Evolutionary conservation across 2,888 invertebrate species (phyloP).

Genomic region (Siphlonurus alternatus): DNA sequence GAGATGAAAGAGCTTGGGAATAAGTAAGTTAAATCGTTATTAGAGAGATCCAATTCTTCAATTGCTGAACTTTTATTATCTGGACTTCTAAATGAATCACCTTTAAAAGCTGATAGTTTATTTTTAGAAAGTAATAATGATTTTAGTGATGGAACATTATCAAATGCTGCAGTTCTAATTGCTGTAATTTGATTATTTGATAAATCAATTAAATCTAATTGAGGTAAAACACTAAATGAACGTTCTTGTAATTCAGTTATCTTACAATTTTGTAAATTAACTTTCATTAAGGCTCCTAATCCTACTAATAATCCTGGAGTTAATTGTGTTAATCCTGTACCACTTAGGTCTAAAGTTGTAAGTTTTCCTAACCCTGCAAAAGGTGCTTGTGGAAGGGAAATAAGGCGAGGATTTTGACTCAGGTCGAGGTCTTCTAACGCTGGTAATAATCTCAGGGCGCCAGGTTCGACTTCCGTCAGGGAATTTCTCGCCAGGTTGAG

Average conservation of each 20-base stretch:
- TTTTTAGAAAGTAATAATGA: constrained; percentile 57
- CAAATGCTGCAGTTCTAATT: constrained; percentile 48
- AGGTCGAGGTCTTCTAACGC: constrained; percentile 35
- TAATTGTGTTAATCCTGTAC: constrained; percentile 53
- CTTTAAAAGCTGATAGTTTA: constrained; percentile 60
- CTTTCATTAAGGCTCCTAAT: background rate
- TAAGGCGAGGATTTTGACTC: constrained; percentile 53
- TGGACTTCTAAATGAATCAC: constrained; percentile 62
- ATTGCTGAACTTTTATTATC: constrained; percentile 35
- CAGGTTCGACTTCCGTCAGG: constrained; percentile 6
- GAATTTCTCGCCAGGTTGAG: constrained; percentile 23
- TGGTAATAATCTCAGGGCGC: constrained; percentile 12
- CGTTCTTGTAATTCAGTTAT: constrained; percentile 61
- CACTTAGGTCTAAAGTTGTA: constrained; percentile 52
- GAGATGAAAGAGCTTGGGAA: constrained; percentile 74
- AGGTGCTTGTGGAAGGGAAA: constrained; percentile 37
- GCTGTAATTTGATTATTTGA: constrained; percentile 62
- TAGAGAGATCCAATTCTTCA: constrained; percentile 60
- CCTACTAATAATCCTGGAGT: constrained; percentile 45
- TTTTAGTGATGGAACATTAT: constrained; percentile 56
- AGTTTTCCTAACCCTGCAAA: constrained; percentile 54
- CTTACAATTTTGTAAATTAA: constrained; percentile 44
- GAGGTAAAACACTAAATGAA: constrained; percentile 33
- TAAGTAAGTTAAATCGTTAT: constrained; percentile 64
- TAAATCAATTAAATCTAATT: constrained; percentile 40